Evolutionary conservation across 2,797 vertebrate species (phyloP).

Genomic region (Tinamus major): DNA sequence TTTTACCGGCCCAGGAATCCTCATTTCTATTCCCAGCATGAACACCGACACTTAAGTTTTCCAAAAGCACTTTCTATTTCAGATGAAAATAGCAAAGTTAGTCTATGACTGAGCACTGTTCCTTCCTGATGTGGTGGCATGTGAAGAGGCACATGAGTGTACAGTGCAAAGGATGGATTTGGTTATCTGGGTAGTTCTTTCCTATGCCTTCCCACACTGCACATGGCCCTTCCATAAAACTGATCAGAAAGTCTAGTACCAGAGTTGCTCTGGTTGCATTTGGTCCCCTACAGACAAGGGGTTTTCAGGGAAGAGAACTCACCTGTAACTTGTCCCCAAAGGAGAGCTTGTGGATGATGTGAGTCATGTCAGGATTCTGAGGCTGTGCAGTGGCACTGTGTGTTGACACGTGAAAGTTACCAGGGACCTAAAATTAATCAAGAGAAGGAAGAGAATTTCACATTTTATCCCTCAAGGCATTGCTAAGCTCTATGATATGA

Average conservation of each 20-base stretch:
- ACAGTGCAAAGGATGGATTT: neutral
- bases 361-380: conserved; percentile 97
- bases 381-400: conserved; percentile 98
- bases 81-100: neutral
- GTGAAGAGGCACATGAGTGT: neutral
- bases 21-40: neutral
- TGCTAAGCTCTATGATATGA: neutral
- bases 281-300: conserved; percentile 19
- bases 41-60: neutral
- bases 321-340: conserved; percentile 97
- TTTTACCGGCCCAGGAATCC: neutral
- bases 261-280: neutral
- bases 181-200: neutral
- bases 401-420: conserved; percentile 98
- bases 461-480: conserved; percentile 53
- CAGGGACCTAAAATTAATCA: conserved; percentile 88
- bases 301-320: conserved; percentile 20
- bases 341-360: conserved; percentile 93
- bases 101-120: neutral
- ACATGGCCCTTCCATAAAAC: neutral
- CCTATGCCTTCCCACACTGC: neutral
- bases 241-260: neutral
- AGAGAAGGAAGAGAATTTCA: conserved; percentile 56
- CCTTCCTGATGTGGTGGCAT: neutral
- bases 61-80: neutral